phyloP scores from a whole-genome alignment of 2,888 invertebrate genomes.

The Epinotia brunnichana region DNA sequence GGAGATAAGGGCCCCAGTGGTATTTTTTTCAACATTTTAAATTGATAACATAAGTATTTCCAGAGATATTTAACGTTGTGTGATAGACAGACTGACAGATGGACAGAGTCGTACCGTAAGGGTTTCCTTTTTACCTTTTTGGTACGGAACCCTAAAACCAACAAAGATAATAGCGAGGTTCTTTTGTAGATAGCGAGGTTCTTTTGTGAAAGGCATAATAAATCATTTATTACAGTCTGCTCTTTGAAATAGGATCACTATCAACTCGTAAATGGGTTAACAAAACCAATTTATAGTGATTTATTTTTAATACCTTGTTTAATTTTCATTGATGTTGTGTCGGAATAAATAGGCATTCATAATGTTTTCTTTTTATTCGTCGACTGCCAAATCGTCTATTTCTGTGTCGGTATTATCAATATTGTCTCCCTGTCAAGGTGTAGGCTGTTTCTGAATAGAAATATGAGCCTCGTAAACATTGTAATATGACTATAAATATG shows the following conservation, averaged over 20 bases:
- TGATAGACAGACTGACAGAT: too few relatives aligned
- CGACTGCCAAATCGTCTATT: constrained; percentile 28
- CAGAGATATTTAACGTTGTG: too few relatives aligned
- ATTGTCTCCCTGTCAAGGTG: constrained; percentile 21
- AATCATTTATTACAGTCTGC: background rate
- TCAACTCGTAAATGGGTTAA: constrained; percentile 3
- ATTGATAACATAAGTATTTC: too few relatives aligned
- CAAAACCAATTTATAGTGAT: constrained; percentile 14
- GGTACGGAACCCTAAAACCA: too few relatives aligned
- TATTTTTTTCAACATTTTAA: too few relatives aligned
- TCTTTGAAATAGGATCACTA: constrained; percentile 8
- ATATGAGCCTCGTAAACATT: background rate
- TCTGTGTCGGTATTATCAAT: constrained; percentile 8
- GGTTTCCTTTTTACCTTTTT: too few relatives aligned
- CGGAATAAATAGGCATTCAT: constrained; percentile 16
- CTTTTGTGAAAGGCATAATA: background rate
- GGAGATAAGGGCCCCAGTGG: too few relatives aligned
- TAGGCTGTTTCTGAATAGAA: constrained; percentile 26
- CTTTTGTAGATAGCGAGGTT: too few relatives aligned
- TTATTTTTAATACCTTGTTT: constrained; percentile 10
- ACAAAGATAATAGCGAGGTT: background rate
- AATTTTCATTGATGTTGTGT: constrained; percentile 35
- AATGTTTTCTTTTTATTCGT: constrained; percentile 21
- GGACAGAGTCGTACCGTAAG: too few relatives aligned
- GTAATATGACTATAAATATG: background rate